phyloP scores from a whole-genome alignment of 2,797 vertebrate species.

The Gadopsis bispinosus region DNA sequence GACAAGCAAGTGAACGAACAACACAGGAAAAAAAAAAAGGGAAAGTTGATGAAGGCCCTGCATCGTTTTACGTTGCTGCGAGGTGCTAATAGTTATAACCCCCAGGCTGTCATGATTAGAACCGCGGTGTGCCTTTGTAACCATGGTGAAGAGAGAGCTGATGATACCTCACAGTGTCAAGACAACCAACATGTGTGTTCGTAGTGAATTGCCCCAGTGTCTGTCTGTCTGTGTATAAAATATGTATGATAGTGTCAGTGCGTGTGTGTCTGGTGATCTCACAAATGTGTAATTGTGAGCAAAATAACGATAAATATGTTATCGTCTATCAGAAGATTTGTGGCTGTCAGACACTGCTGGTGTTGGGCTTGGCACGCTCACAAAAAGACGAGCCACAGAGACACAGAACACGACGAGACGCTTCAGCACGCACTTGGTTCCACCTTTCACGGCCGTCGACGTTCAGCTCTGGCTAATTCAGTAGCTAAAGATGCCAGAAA shows the following conservation, averaged over 20 bases:
- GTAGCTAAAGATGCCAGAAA: background rate
- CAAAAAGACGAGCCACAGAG: conserved; percentile 30
- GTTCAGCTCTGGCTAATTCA: conserved; percentile 14
- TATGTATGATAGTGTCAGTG: background rate
- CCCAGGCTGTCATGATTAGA: conserved; percentile 25
- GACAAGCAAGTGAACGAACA: conserved; percentile 70
- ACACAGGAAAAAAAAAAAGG: conserved; percentile 10
- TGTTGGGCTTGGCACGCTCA: conserved; percentile 47
- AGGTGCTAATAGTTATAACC: conserved; percentile 32
- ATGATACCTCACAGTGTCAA: conserved; percentile 34
- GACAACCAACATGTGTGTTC: background rate
- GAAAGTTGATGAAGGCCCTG: conserved; percentile 28
- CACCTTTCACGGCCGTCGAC: conserved; percentile 18
- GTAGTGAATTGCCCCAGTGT: background rate
- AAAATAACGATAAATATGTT: conserved; percentile 29
- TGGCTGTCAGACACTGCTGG: conserved; percentile 21
- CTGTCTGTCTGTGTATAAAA: background rate
- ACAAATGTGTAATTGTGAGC: conserved; percentile 41
- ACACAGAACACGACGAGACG: conserved; percentile 24
- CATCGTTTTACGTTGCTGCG: conserved; percentile 35
- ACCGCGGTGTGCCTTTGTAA: conserved; percentile 18
- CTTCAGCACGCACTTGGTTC: conserved; percentile 32
- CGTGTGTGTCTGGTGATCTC: conserved; percentile 18
- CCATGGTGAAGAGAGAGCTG: conserved; percentile 35
- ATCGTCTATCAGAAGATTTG: conserved; percentile 27